Evolutionary conservation across 2,113 vertebrate species (phyloP), one percentile per base, ranked within the genome.

Genomic region (Ursus arctos): DNA sequence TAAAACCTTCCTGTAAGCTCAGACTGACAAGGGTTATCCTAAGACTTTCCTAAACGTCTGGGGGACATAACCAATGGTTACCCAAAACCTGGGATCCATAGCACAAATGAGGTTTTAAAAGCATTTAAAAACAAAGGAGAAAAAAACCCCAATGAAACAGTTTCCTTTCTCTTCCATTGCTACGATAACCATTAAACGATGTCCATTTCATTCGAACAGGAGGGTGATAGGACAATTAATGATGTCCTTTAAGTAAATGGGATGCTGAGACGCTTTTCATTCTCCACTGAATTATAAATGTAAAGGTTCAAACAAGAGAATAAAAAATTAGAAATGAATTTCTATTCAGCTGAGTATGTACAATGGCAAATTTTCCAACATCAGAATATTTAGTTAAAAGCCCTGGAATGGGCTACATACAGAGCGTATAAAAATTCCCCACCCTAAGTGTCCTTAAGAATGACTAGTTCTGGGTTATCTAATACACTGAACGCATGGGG

Each of bases 331-430:
- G 90, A 95, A 96, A 69, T 86, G 10, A 80, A 69, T 94, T 96
- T 96, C 71, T 72, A 57, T 51, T 95, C 33, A 55, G 65, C 36
- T 92, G 84, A 63, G 47, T 95, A 92, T 85, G 84, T 92, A 92
- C 40, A 53, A 96, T 85, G 69, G 90, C 89, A 97, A 95, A 92
- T 65, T 96, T 97, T 59, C 67, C 92, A 96, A 95, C 71, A 95
- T 69, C 14, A 67, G 33, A 65, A 81, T 71, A 82, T 63, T 72
- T 83, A 81, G 26, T 93, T 71, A 63, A 84, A 83, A 87, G 47
- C 65, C 81, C 74, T 57, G 26, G 90, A 96, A 97, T 49, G 71
- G 31, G 76, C 26, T 77, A 61, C 18, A 26, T 33, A 74, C 87
- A 33, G n/a, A 88, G 31, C 47, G 96, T 96, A 96, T 86, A 93